These are phyloP conservation scores for Cynopterus sphinx DNA, from an alignment of 2,797 vertebrate species.

Conservation along the genomic window DNA sequence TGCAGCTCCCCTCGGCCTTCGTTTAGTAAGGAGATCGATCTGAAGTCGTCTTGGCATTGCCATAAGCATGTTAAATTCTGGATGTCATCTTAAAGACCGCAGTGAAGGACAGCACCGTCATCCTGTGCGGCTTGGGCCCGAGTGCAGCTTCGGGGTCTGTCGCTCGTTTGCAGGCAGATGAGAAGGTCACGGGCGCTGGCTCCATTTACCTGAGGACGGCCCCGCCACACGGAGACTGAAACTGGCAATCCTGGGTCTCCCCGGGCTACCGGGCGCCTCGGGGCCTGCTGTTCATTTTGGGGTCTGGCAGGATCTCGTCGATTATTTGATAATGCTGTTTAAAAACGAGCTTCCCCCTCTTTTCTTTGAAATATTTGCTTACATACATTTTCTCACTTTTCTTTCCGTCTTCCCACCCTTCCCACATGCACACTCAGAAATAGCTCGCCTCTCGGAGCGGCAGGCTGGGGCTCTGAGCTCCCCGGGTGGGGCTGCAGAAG, in stretches of 20 bases:
- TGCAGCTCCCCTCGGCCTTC: neutral
- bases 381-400: slow-evolving; percentile 63
- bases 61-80: fast-evolving
- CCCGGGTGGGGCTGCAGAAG: neutral
- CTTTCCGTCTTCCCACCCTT: slow-evolving; percentile 70
- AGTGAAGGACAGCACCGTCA: fast-evolving
- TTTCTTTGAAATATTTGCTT: slow-evolving; percentile 75
- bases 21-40: neutral
- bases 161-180: neutral
- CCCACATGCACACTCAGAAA: slow-evolving; percentile 60
- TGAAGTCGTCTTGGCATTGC: neutral
- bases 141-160: neutral
- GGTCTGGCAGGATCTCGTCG: slow-evolving; percentile 55
- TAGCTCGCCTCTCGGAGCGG: slow-evolving; percentile 50
- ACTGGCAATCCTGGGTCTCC: neutral
- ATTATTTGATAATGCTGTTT: slow-evolving; percentile 48
- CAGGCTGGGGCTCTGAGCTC: neutral
- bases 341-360: slow-evolving; percentile 54
- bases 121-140: neutral
- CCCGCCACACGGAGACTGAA: neutral
- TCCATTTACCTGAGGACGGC: neutral
- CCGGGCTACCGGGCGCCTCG: neutral
- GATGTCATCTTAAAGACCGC: fast-evolving
- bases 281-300: slow-evolving; percentile 68
- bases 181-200: neutral